These are phyloP conservation scores for Silurus meridionalis DNA, from an alignment of 2,113 vertebrate species.

Conservation along the genomic window DNA sequence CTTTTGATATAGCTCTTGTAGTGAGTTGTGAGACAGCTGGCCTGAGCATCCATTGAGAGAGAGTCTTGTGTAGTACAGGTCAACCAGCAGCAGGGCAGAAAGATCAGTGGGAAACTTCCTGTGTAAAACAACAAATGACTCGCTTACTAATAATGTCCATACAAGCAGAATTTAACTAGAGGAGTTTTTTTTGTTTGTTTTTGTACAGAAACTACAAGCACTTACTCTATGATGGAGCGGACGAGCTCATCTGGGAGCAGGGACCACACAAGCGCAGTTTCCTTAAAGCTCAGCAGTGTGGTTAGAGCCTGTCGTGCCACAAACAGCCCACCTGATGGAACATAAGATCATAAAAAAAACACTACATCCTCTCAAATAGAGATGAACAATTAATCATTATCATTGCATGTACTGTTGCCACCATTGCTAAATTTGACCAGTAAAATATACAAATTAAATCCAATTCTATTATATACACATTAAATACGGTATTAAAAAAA, in stretches of 20 bases:
- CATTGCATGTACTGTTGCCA: background rate
- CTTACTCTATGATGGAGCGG: slow-evolving; percentile 79
- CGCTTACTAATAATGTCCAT: background rate
- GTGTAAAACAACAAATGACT: background rate
- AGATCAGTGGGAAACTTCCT: slow-evolving; percentile 83
- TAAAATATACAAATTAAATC: background rate
- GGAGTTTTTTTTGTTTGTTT: background rate
- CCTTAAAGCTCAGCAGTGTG: slow-evolving; percentile 85
- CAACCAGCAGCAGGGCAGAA: slow-evolving; percentile 83
- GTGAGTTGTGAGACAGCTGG: slow-evolving; percentile 78
- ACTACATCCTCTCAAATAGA: background rate
- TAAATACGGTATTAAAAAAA: background rate
- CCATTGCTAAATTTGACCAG: background rate
- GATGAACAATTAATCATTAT: background rate
- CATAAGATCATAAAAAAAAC: background rate
- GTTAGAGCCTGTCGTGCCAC: slow-evolving; percentile 88
- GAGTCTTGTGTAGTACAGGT: slow-evolving; percentile 89
- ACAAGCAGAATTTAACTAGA: background rate
- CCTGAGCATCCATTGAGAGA: slow-evolving; percentile 81
- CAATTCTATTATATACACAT: background rate
- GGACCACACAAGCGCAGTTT: slow-evolving; percentile 79
- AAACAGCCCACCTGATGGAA: slow-evolving; percentile 79
- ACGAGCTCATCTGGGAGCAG: slow-evolving; percentile 81
- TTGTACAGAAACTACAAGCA: background rate
- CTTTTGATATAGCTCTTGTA: slow-evolving; percentile 80